Conservation (phyloP, 1,140 invertebrate species). For the Temnothorax nylanderi region DNA sequence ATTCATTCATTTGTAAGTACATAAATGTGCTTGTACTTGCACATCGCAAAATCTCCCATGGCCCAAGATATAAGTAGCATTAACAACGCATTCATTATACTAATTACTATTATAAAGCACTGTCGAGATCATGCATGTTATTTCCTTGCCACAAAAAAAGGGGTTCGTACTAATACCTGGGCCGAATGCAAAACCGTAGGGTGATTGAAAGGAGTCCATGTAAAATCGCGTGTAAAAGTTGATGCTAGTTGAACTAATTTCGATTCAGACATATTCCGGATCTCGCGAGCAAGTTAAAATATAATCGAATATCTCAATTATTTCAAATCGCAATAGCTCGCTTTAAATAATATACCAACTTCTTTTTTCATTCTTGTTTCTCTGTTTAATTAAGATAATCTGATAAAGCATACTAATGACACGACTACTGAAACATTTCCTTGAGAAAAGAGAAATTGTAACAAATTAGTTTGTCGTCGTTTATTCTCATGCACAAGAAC, state of each 20-base stretch:
- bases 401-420: background rate
- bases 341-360: background rate
- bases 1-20: slow-evolving; percentile 34
- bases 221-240: slow-evolving; percentile 50
- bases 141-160: slow-evolving; percentile 51
- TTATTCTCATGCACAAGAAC: background rate
- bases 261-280: background rate
- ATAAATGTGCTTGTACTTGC: slow-evolving; percentile 29
- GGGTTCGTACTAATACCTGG: slow-evolving; percentile 22
- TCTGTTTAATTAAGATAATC: background rate
- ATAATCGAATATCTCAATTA: background rate
- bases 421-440: background rate
- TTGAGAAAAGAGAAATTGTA: background rate
- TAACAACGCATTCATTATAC: slow-evolving; percentile 51
- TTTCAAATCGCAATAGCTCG: background rate
- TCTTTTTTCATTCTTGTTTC: background rate
- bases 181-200: background rate
- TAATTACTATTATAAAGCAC: slow-evolving; percentile 66
- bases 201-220: slow-evolving; percentile 1
- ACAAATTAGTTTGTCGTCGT: slow-evolving; percentile 10
- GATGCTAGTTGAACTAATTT: background rate
- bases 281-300: background rate
- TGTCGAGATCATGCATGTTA: slow-evolving; percentile 47
- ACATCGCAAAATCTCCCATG: slow-evolving; percentile 34
- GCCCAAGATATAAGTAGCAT: slow-evolving; percentile 60